These are phyloP conservation scores for Murina feae DNA, from an alignment of 2,113 vertebrate species.

Conservation along the genomic window DNA sequence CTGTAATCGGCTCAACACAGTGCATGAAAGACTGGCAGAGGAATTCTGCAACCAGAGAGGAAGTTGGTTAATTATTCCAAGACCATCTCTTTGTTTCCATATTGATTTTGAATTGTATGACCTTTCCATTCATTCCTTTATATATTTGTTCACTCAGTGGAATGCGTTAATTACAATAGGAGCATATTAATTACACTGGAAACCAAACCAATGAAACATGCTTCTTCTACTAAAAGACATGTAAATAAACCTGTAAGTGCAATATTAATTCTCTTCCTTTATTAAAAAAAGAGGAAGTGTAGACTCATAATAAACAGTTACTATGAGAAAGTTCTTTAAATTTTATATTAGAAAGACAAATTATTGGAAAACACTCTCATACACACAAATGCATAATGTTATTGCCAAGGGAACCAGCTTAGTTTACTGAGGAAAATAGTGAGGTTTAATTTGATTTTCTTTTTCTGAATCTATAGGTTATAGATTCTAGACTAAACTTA, in stretches of 20 bases:
- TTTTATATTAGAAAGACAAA: constrained; percentile 29
- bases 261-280: neutral
- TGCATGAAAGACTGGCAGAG: constrained; percentile 49
- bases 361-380: neutral
- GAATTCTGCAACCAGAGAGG: constrained; percentile 54
- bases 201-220: constrained; percentile 35
- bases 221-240: neutral
- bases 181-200: constrained; percentile 60
- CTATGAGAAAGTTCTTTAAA: neutral
- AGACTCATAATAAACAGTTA: constrained; percentile 20
- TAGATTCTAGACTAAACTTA: constrained; percentile 2
- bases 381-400: neutral
- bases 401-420: neutral
- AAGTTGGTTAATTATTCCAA: constrained; percentile 69
- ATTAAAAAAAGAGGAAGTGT: neutral
- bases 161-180: constrained; percentile 49
- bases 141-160: constrained; percentile 62
- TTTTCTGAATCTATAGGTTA: neutral
- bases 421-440: constrained; percentile 7
- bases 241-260: neutral
- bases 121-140: constrained; percentile 63
- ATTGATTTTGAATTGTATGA: constrained; percentile 67
- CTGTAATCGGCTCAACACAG: constrained; percentile 65
- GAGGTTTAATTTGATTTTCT: neutral
- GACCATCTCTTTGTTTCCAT: constrained; percentile 62